phyloP scores from a whole-genome alignment of 2,113 vertebrate species.

The Gallinago jamesoni region DNA sequence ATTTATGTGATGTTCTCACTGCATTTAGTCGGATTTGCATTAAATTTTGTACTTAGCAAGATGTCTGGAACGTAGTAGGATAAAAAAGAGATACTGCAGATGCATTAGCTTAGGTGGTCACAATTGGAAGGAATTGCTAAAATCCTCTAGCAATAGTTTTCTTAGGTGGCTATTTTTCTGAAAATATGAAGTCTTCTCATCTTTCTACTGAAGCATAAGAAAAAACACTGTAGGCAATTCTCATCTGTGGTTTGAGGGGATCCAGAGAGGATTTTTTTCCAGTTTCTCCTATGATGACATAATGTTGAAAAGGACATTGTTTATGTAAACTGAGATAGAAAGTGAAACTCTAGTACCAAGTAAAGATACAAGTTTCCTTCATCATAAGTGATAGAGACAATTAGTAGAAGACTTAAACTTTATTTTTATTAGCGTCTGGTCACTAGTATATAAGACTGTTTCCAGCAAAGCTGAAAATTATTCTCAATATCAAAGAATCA shows the following conservation, averaged over 20 bases:
- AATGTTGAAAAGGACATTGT: background rate
- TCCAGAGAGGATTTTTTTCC: background rate
- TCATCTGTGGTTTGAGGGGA: background rate
- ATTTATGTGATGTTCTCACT: background rate
- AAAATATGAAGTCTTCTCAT: background rate
- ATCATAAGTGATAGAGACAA: background rate
- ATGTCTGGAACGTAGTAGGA: background rate
- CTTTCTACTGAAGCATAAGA: background rate
- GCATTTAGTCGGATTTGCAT: constrained; percentile 29
- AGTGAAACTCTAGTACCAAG: background rate
- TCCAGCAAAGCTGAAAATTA: background rate
- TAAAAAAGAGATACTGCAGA: background rate
- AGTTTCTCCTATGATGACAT: background rate
- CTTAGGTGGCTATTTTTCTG: background rate
- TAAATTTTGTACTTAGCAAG: background rate
- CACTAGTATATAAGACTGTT: background rate
- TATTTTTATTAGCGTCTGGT: background rate
- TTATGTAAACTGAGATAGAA: background rate
- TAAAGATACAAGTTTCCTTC: background rate
- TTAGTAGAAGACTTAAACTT: background rate
- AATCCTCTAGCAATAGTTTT: background rate
- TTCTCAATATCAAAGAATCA: background rate
- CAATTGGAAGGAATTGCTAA: background rate
- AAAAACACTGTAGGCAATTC: background rate
- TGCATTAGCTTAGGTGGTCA: background rate